Evolutionary conservation across 1,140 invertebrate species (phyloP).

Genomic region (Magallana gigas): DNA sequence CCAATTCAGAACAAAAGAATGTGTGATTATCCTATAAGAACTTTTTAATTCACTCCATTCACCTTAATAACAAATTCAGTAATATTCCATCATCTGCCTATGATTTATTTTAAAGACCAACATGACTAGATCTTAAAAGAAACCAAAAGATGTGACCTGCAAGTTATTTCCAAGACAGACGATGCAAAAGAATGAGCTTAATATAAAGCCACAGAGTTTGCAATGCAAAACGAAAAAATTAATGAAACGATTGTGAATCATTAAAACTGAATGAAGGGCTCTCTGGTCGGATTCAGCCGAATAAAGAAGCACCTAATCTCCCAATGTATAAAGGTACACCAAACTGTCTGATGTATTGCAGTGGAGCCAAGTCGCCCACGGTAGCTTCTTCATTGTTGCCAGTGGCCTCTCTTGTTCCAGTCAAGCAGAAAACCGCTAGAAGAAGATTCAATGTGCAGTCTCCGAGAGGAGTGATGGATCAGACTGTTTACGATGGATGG

Average conservation of each 20-base stretch:
- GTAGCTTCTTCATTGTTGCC: not conserved
- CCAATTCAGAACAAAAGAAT: not conserved
- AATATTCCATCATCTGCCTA: constrained; percentile 6
- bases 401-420: not conserved
- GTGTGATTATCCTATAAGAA: not conserved
- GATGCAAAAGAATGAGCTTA: not conserved
- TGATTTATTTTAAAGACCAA: constrained; percentile 14
- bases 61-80: not conserved
- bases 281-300: not conserved
- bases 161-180: not conserved
- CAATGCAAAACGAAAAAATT: not conserved
- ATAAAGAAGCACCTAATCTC: not conserved
- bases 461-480: not conserved
- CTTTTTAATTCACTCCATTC: not conserved
- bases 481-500: not conserved
- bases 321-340: not conserved
- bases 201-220: not conserved
- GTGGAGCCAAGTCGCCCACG: not conserved
- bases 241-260: constrained; percentile 30
- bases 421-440: not conserved
- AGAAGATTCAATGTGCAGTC: not conserved
- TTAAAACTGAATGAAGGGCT: not conserved
- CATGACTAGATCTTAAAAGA: not conserved
- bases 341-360: not conserved
- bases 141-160: constrained; percentile 2